phyloP scores from a whole-genome alignment of 2,113 vertebrate genomes.

The Isichthys henryi region DNA sequence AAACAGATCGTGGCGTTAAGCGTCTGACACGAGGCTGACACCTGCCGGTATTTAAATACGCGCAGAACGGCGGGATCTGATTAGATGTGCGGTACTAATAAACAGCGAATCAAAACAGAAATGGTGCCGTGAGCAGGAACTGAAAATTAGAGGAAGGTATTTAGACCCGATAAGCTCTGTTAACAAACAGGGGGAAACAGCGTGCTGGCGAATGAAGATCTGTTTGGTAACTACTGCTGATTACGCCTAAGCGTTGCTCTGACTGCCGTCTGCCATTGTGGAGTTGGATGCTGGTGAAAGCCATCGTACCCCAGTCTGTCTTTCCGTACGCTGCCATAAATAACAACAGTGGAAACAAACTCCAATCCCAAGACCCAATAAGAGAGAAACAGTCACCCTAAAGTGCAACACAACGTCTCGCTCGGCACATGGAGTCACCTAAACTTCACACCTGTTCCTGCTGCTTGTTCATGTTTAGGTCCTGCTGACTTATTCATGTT shows the following conservation, averaged over 20 bases:
- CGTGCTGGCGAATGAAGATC: neutral
- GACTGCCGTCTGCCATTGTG: neutral
- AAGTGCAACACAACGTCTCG: neutral
- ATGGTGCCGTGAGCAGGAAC: neutral
- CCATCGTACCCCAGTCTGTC: neutral
- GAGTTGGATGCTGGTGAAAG: neutral
- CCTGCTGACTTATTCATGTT: neutral
- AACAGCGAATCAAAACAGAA: slow-evolving; percentile 29
- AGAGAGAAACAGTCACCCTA: neutral
- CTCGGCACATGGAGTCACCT: neutral
- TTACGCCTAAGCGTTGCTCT: neutral
- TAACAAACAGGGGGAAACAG: neutral
- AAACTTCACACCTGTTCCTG: neutral
- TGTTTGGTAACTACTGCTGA: neutral
- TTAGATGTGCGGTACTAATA: slow-evolving; percentile 42
- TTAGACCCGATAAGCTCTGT: neutral
- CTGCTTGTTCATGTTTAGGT: neutral
- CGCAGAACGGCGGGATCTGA: slow-evolving; percentile 29
- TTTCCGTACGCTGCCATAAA: neutral
- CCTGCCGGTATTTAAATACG: slow-evolving; percentile 24
- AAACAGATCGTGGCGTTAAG: slow-evolving; percentile 39
- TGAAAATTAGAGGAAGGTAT: neutral
- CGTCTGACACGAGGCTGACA: slow-evolving; percentile 37
- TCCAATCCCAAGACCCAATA: neutral
- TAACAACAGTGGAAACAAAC: neutral